phyloP scores from a whole-genome alignment of 1,140 invertebrate genomes.

The Gryllus bimaculatus region DNA sequence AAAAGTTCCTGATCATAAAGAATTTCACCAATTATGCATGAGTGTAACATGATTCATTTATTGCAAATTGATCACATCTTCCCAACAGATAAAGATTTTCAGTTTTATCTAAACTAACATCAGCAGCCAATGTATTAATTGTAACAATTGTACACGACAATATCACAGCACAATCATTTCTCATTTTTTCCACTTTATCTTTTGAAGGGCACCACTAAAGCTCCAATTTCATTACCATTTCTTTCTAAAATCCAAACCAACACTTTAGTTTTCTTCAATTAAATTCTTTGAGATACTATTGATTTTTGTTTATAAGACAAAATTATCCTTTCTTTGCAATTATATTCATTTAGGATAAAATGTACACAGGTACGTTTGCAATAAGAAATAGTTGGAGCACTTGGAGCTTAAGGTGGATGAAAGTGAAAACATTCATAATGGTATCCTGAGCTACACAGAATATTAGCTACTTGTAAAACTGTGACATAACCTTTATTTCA shows the following conservation, averaged over 20 bases:
- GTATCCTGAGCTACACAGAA: slow-evolving; percentile 21
- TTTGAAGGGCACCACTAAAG: not conserved
- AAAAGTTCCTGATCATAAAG: too few relatives aligned
- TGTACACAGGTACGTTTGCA: too few relatives aligned
- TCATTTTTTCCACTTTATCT: slow-evolving; percentile 1
- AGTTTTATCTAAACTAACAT: slow-evolving; percentile 18
- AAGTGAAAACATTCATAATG: slow-evolving; percentile 19
- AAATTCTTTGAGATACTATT: not conserved
- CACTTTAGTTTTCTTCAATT: not conserved
- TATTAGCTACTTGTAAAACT: slow-evolving; percentile 16
- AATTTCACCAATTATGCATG: not conserved
- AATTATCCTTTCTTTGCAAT: too few relatives aligned
- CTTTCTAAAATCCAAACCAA: not conserved
- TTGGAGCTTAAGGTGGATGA: not conserved
- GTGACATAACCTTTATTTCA: slow-evolving; percentile 14
- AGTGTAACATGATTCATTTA: not conserved
- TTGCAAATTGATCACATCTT: slow-evolving; percentile 9
- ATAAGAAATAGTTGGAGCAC: not conserved
- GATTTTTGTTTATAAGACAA: too few relatives aligned
- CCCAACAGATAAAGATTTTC: slow-evolving; percentile 8
- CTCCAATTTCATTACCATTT: slow-evolving; percentile 2
- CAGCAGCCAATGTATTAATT: slow-evolving; percentile 20
- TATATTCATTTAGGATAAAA: too few relatives aligned
- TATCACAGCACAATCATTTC: slow-evolving; percentile 24
- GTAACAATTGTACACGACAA: slow-evolving; percentile 24